Base-by-base conservation (phyloP, 2,113 vertebrate genomes). In the Paedocypris sp. region DNA sequence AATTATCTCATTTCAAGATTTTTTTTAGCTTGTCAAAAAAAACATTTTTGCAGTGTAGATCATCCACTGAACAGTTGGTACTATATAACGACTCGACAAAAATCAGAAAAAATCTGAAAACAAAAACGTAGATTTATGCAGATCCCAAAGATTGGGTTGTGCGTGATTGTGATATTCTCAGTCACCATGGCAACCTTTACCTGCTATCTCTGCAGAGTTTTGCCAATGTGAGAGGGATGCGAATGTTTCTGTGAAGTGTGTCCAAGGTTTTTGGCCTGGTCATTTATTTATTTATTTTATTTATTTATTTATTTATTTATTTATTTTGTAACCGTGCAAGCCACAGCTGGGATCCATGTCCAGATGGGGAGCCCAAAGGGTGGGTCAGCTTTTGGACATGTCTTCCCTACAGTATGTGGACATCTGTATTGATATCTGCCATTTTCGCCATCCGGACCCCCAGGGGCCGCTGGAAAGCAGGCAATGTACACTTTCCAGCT, bases 351-450 rank as follows among this genome's bases (percentile, higher is more conserved):
- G 61, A 67, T 62, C 69, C 29, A 25, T 51, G 42, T 56, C 60
- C 66, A 65, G 52, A 70, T 72, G 50, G 63, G 48, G 31, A 60
- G 64, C 54, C 66, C 43, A 29, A 16, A 22, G 66, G 41, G 62
- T 71, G 29, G 31, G 45, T 72, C 39, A 51, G 50, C 68, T 19
- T 62, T 62, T 22, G 72, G 69, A 69, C 73, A 48, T 64, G 73
- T 71, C 69, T 62, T 80, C 57, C 60, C 75, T 60, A n/a, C n/a
- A n/a, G n/a, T n/a, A 32, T 71, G 62, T 71, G 63, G 75, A 77
- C 76, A 82, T 77, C 75, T 81, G 79, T 63, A 76, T 58, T 42
- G 57, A 65, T 50, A 48, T 68, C 23, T 50, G 41, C 26, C 16
- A 42, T 52, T 39, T 63, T 54, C 43, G 52, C 45, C 16, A 19